A percentile compares a stretch with the other conserved stretches of the same genome.
Conservation (phyloP, 2,113 vertebrate genomes). For the Synchiropus splendidus region DNA sequence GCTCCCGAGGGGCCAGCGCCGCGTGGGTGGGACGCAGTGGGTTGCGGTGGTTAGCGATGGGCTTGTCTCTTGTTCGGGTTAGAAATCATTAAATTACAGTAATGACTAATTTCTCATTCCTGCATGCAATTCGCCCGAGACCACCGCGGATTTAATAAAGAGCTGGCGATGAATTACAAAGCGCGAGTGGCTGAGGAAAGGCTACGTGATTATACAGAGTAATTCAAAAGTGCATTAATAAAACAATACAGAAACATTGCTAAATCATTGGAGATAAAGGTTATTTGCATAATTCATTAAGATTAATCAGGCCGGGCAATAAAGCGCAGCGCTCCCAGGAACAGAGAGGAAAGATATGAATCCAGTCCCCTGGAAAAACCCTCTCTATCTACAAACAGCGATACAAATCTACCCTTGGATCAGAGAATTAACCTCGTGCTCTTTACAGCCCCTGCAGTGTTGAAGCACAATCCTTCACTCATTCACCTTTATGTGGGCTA, state of each 20-base stretch:
- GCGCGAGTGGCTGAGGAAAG: slow-evolving; percentile 40
- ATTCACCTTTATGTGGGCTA: slow-evolving; percentile 57
- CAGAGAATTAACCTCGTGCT: slow-evolving; percentile 68
- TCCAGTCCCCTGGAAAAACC: slow-evolving; percentile 43
- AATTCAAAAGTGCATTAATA: slow-evolving; percentile 73
- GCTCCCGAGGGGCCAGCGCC: slow-evolving; percentile 29
- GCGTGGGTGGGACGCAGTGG: slow-evolving; percentile 6
- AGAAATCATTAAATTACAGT: slow-evolving; percentile 75
- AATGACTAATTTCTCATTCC: slow-evolving; percentile 75
- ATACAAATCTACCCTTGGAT: slow-evolving; percentile 69
- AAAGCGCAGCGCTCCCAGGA: slow-evolving; percentile 45
- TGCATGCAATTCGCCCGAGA: slow-evolving; percentile 59
- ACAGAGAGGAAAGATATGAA: slow-evolving; percentile 41
- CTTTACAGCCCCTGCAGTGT: slow-evolving; percentile 51
- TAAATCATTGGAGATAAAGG: slow-evolving; percentile 72
- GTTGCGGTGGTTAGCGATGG: slow-evolving; percentile 46
- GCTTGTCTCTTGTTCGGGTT: slow-evolving; percentile 64
- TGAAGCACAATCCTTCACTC: slow-evolving; percentile 54
- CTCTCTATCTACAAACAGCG: slow-evolving; percentile 66
- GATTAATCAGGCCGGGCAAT: slow-evolving; percentile 69
- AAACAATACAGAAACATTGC: slow-evolving; percentile 73
- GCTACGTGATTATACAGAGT: slow-evolving; percentile 65
- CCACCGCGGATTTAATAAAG: slow-evolving; percentile 70
- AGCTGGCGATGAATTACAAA: slow-evolving; percentile 66
- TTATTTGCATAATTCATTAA: slow-evolving; percentile 76